phyloP scores from a whole-genome alignment of 2,113 vertebrate genomes.

The Equus przewalskii region DNA sequence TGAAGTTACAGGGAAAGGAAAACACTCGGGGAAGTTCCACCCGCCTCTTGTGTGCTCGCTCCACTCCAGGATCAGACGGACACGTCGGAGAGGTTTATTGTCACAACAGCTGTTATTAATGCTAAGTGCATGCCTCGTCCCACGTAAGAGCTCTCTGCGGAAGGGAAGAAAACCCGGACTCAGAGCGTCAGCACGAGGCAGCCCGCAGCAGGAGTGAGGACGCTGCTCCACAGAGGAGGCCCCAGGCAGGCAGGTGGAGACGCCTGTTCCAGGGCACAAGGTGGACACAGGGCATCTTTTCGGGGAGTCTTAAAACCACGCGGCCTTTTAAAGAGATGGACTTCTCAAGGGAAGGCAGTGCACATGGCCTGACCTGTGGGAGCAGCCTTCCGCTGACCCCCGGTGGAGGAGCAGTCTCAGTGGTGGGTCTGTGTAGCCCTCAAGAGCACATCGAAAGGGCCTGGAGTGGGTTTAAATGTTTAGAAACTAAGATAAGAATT shows the following conservation, averaged over 20 bases:
- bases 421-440: neutral
- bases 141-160: accelerated
- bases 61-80: too few relatives aligned
- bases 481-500: neutral
- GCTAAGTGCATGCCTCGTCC: neutral
- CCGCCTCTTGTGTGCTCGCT: neutral
- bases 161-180: too few relatives aligned
- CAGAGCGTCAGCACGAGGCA: neutral
- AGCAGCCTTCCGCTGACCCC: too few relatives aligned
- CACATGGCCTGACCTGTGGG: neutral
- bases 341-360: neutral
- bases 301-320: neutral
- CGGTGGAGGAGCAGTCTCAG: neutral
- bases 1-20: neutral
- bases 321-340: neutral
- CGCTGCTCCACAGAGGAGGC: neutral
- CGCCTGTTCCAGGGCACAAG: neutral
- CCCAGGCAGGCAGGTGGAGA: accelerated
- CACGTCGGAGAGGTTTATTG: neutral
- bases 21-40: neutral
- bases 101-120: neutral
- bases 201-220: neutral
- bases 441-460: neutral
- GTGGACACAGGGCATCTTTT: neutral
- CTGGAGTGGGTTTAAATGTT: neutral